These are phyloP conservation scores for Bacillus rossius DNA, from an alignment of 1,140 invertebrate species.

Conservation along the genomic window DNA sequence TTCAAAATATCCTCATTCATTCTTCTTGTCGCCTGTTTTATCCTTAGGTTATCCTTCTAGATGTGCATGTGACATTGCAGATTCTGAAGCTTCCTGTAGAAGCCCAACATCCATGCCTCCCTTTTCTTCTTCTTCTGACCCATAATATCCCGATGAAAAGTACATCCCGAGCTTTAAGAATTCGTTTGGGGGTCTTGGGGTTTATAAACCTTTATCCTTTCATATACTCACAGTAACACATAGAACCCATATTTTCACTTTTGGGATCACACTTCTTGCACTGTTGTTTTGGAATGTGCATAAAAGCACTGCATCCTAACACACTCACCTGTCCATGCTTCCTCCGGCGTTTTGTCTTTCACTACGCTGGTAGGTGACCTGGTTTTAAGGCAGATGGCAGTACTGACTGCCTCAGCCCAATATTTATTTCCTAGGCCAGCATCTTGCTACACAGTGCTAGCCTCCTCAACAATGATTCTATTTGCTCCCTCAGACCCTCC, in stretches of 20 bases:
- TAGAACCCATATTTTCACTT: background rate
- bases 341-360: background rate
- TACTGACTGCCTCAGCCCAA: background rate
- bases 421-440: constrained; percentile 12
- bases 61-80: too few relatives aligned
- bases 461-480: constrained; percentile 6
- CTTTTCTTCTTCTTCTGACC: too few relatives aligned
- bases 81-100: too few relatives aligned
- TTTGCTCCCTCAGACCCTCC: constrained; percentile 15
- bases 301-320: constrained; percentile 26
- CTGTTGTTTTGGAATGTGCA: too few relatives aligned
- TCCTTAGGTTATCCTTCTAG: too few relatives aligned
- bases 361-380: background rate
- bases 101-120: too few relatives aligned
- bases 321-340: background rate
- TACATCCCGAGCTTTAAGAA: background rate
- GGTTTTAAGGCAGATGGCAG: background rate
- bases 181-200: background rate
- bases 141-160: background rate
- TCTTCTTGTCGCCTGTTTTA: too few relatives aligned
- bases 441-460: constrained; percentile 11
- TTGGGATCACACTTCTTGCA: constrained; percentile 25
- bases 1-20: too few relatives aligned
- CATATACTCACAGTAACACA: background rate
- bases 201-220: background rate